These are phyloP conservation scores for Aurelia coerulea DNA, from an alignment of 30 jellyfish, hydroid and myxozoan genomes.

Conservation along the genomic window DNA sequence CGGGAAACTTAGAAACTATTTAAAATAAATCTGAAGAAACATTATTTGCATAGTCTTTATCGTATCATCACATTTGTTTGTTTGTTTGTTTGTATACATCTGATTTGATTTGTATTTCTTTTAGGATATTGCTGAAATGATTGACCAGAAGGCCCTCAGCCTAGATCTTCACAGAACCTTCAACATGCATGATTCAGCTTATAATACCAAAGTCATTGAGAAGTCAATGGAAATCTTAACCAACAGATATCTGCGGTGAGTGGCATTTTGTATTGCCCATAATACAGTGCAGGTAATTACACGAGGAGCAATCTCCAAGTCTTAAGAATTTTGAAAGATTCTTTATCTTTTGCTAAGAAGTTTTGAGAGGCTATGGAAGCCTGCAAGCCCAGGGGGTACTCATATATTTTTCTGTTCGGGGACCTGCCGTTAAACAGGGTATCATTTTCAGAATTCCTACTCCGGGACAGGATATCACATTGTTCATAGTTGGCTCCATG, in stretches of 20 bases:
- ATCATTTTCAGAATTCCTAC: no score
- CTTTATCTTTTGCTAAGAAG: not conserved
- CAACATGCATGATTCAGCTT: slow-evolving; percentile 73
- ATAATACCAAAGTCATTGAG: slow-evolving; percentile 65
- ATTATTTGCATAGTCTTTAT: no score
- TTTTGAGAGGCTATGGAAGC: no score
- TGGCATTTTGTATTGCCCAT: not conserved
- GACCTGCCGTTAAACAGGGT: no score
- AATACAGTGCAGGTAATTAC: not conserved
- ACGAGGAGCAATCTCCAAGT: not conserved
- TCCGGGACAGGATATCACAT: no score
- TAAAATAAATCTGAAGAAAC: no score
- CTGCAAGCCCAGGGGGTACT: no score
- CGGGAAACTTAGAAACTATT: no score
- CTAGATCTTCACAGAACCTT: slow-evolving; percentile 74
- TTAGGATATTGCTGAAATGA: slow-evolving; percentile 51
- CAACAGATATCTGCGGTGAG: slow-evolving; percentile 33
- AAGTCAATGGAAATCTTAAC: slow-evolving; percentile 49
- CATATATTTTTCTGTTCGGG: no score
- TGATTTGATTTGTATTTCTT: not conserved
- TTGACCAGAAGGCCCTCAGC: slow-evolving; percentile 63
- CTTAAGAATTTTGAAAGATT: not conserved
- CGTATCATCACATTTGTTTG: no score
- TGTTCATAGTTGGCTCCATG: no score
- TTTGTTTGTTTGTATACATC: no score